phyloP scores from a whole-genome alignment of 1,140 invertebrate species.

The Heliconius hermathena region DNA sequence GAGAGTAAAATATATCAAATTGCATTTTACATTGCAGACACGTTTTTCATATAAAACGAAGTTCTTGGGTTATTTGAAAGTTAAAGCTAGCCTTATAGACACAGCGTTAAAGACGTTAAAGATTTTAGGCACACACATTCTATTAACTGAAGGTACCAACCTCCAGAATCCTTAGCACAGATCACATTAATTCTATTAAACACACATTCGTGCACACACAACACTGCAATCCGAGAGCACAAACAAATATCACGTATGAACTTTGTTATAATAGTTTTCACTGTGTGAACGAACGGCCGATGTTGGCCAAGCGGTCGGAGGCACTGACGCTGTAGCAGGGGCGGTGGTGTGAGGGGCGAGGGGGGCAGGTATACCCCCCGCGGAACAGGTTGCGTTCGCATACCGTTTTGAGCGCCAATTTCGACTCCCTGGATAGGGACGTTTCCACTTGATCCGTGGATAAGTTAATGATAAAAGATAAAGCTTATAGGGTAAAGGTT shows the following conservation, averaged over 20 bases:
- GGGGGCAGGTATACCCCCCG: constrained; percentile 43
- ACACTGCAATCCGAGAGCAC: constrained; percentile 73
- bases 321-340: constrained; percentile 56
- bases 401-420: constrained; percentile 78
- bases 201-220: constrained; percentile 49
- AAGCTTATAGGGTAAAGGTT: constrained; percentile 15
- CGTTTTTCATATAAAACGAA: constrained; percentile 1
- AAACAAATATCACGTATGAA: constrained; percentile 24
- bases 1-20: background rate
- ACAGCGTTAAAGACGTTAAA: constrained; percentile 12
- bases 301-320: constrained; percentile 53
- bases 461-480: constrained; percentile 59
- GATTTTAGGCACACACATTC: constrained; percentile 26
- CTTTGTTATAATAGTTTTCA: constrained; percentile 42
- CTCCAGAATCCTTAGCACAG: constrained; percentile 70
- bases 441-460: constrained; percentile 55
- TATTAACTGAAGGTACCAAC: constrained; percentile 48
- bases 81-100: constrained; percentile 1
- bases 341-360: constrained; percentile 26
- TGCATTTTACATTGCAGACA: background rate
- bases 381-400: constrained; percentile 74
- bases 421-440: constrained; percentile 62
- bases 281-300: constrained; percentile 44
- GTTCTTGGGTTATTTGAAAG: background rate
- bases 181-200: constrained; percentile 58